phyloP scores from a whole-genome alignment of 2,113 vertebrate species.

The Phyllopteryx taeniolatus region DNA sequence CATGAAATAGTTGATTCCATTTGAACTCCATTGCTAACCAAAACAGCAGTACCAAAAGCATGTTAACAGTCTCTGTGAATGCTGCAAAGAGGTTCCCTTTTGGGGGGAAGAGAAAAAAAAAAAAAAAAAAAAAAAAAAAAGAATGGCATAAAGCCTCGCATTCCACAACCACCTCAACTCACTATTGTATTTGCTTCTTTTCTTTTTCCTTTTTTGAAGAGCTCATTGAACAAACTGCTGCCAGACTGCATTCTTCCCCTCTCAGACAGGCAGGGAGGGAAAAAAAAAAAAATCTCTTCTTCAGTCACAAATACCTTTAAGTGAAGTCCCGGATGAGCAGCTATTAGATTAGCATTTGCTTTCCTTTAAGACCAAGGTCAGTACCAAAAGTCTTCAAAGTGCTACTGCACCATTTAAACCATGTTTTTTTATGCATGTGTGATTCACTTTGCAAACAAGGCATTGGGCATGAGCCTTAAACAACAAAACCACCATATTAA shows the following conservation, averaged over 20 bases:
- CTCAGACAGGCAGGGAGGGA: constrained; percentile 36
- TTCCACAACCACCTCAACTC: constrained; percentile 66
- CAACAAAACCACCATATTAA: constrained; percentile 15
- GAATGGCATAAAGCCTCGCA: constrained; percentile 31
- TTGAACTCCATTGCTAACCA: background rate
- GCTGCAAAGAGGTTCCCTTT: background rate
- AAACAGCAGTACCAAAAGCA: background rate
- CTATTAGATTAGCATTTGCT: background rate
- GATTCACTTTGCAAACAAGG: constrained; percentile 1
- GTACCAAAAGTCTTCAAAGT: background rate
- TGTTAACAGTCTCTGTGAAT: background rate
- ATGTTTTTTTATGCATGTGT: background rate
- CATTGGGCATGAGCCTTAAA: constrained; percentile 1
- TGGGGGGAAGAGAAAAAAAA: too few relatives aligned
- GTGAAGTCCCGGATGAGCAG: constrained; percentile 10
- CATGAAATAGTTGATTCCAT: background rate
- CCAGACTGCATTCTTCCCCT: constrained; percentile 57
- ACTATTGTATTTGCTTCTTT: constrained; percentile 37
- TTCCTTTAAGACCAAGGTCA: background rate
- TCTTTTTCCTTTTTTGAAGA: constrained; percentile 41
- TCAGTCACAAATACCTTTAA: constrained; percentile 32
- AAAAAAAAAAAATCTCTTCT: constrained; percentile 52
- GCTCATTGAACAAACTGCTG: constrained; percentile 50
- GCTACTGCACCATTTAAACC: background rate
- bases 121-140: constrained; percentile 8